phyloP scores from a whole-genome alignment of 2,113 vertebrate genomes.

The Archocentrus centrarchus region DNA sequence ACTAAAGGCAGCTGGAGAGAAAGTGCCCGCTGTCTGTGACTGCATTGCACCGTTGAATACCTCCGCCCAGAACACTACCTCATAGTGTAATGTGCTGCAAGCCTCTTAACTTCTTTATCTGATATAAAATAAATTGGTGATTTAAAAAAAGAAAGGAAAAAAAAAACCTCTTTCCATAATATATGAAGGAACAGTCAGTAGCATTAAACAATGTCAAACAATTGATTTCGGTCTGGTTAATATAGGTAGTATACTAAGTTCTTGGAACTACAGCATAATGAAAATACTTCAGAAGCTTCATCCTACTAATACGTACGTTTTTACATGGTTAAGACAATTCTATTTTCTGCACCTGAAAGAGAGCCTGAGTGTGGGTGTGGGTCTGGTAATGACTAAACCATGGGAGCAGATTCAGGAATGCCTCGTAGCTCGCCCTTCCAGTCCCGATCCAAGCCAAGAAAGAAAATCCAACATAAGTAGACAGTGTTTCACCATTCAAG shows the following conservation, averaged over 20 bases:
- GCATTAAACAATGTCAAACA: background rate
- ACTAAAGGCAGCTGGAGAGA: slow-evolving; percentile 53
- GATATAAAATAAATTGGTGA: background rate
- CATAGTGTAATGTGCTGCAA: slow-evolving; percentile 57
- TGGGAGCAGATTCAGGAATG: slow-evolving; percentile 17
- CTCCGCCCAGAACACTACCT: slow-evolving; percentile 64
- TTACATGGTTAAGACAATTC: slow-evolving; percentile 9
- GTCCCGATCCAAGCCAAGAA: slow-evolving; percentile 16
- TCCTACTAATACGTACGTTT: background rate
- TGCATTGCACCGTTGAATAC: slow-evolving; percentile 50
- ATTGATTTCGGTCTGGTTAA: background rate
- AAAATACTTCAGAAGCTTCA: slow-evolving; percentile 10
- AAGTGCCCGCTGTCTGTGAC: slow-evolving; percentile 65
- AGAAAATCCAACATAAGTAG: slow-evolving; percentile 10
- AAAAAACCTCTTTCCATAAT: background rate
- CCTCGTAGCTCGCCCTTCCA: background rate
- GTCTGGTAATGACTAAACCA: slow-evolving; percentile 42
- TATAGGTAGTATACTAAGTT: background rate
- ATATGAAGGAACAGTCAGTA: background rate
- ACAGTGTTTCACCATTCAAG: slow-evolving; percentile 16
- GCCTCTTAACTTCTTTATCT: slow-evolving; percentile 21
- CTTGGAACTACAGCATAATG: slow-evolving; percentile 1
- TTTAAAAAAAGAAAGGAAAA: background rate
- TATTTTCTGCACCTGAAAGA: slow-evolving; percentile 27
- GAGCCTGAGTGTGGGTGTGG: slow-evolving; percentile 1